A percentile compares a stretch with the other conserved stretches of the same genome.
Evolutionary conservation across 2,888 invertebrate genomes (phyloP).

Genomic region (Mylabris sibirica): DNA sequence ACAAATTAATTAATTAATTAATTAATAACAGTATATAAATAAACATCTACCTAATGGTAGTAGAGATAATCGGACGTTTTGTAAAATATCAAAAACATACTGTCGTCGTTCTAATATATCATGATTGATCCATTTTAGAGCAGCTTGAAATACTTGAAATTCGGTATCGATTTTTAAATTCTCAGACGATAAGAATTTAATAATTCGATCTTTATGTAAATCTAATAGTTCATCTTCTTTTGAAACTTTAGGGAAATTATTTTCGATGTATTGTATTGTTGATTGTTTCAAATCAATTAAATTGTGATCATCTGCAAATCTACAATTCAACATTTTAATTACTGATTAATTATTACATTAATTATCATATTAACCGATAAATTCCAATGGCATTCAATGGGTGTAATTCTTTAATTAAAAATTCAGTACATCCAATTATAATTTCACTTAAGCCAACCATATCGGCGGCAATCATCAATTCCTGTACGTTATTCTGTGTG

Average conservation of each 20-base stretch:
- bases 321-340: conserved; percentile 32
- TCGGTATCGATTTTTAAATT: conserved; percentile 87
- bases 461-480: conserved; percentile 87
- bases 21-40: no score
- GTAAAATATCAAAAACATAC: conserved; percentile 85
- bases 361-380: conserved; percentile 66
- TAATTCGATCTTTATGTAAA: conserved; percentile 78
- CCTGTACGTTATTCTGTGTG: conserved; percentile 84
- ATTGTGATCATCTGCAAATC: conserved; percentile 90
- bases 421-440: conserved; percentile 84
- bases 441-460: conserved; percentile 89
- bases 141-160: conserved; percentile 87
- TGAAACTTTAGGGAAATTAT: conserved; percentile 82
- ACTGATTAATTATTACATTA: conserved; percentile 4
- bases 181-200: conserved; percentile 83
- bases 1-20: conserved; percentile 16
- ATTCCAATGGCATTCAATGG: conserved; percentile 89
- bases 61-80: conserved; percentile 82
- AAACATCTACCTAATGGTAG: conserved; percentile 68
- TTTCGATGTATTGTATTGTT: conserved; percentile 82
- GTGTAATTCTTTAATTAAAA: conserved; percentile 83
- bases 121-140: conserved; percentile 86
- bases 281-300: conserved; percentile 79
- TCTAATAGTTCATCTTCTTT: conserved; percentile 87
- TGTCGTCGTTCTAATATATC: conserved; percentile 79